Base-by-base conservation (phyloP, 64 coral and sea anemone species). In the Cladopsammia gracilis region DNA sequence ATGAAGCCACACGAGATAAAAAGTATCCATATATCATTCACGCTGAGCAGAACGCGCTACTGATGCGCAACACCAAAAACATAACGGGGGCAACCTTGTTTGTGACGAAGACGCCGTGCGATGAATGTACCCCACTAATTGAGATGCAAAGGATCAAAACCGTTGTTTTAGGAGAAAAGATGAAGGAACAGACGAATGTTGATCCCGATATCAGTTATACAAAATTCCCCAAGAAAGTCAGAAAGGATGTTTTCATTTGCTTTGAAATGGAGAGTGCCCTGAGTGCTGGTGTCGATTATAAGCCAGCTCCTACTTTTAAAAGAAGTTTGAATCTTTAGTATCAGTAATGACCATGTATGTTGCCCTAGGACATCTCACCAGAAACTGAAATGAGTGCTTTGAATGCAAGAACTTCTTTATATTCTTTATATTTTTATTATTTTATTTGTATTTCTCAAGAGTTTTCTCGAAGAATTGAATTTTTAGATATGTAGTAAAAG, bases 11-110 rank as follows among this genome's bases (percentile, higher is more conserved):
- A 3, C 5, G 42, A 22, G 18, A 65, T 3, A 76, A 89, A 3
- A 96, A 96, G 69, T 96, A 92, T 50, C 78, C 86, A 18, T 92
- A 84, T 12, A 46, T 92, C 3, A 83, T 96, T 14, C 95, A 96
- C 70, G 95, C 95, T 1, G 95, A 96, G 34, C 95, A 96, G 9
- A 96, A 96, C 59, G 90, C 85, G 1, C 34, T 96, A 13, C 71
- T 96, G 25, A 14, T 79, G 22, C 73, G 95, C 16, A 92, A 96
- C 67, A 77, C 20, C 25, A 96, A 58, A 15, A 61, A 58, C 6
- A 48, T 96, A 13, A n/a, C 50, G 7, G 59, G n/a, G 9, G 57
- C 44, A 34, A 76, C 45, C 18, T 50, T 89, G 25, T 96, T 92
- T 89, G 90, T 92, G 9, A 96, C 90, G 0, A 88, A 51, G 47